Base-by-base conservation (phyloP, 2,888 invertebrate species). In the Elmis aenea region DNA sequence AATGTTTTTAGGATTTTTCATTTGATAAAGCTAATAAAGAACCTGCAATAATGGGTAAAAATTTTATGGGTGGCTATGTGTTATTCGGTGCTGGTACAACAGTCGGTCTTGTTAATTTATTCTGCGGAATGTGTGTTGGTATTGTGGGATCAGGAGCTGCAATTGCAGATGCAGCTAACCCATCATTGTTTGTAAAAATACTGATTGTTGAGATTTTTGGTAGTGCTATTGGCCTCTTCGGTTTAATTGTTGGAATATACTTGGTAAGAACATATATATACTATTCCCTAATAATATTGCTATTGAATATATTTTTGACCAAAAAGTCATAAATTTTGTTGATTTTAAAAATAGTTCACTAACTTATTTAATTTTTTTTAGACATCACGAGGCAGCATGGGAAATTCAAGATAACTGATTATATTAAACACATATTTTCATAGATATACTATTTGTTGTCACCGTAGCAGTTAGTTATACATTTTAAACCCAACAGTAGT, bases 181-280 rank as follows among this genome's bases (percentile, higher is more conserved):
- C 92, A n/a, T 81, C 88, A 3, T 77, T 99, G 4, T 99, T 99
- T 61, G 97, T 99, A 31, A 96, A 96, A 71, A 94, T 99, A 66
- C 79, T 99, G 32, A 96, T 99, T 67, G 87, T 99, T 28, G 99
- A 99, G 73, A 99, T 99, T 71, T 99, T 99, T 62, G 97, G 95
- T 34, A 94, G 93, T 60, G 99, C 97, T 58, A 97, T 99, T 64
- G 99, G 99, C 61, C 80, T 99, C 11, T 99, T 99, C 69, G 97
- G 97, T 40, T 79, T 99, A 37, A 99, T 99, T 69, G 94, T 99
- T 49, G 95, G 95, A 55, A 94, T 99, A 67, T 91, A 89, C 67
- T 85, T 91, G 86, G 77, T 77, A 62, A 58, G 48, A 44, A 27
- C 26, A 26, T 40, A n/a, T n/a, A 13, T 18, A 10, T 5, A 6